Evolutionary conservation across 2,888 invertebrate species (phyloP).

Genomic region (Archips xylosteana): DNA sequence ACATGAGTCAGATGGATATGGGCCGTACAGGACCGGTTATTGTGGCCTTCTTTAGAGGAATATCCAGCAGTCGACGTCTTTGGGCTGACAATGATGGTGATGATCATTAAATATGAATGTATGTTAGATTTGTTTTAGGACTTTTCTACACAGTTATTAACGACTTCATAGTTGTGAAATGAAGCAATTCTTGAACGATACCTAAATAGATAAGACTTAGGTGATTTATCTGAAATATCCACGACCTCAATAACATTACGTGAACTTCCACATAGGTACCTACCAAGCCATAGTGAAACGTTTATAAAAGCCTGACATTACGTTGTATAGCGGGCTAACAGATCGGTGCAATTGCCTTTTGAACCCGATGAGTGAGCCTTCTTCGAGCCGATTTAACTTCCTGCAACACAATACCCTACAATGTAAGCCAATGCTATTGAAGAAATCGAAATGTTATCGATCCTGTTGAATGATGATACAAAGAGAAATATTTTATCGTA

Average conservation of each 20-base stretch:
- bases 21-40: no score
- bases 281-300: background rate
- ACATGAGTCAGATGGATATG: no score
- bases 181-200: background rate
- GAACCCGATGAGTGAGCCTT: conserved; percentile 83
- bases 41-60: no score
- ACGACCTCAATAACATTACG: background rate
- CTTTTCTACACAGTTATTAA: no score
- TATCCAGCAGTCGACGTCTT: no score
- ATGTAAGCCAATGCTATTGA: background rate
- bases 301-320: conserved; percentile 59
- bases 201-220: background rate
- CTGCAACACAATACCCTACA: conserved; percentile 6
- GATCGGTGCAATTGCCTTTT: conserved; percentile 77
- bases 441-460: background rate
- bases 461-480: no score
- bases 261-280: background rate
- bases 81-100: no score
- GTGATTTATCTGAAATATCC: background rate
- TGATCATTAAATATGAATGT: no score
- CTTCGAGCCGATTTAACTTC: conserved; percentile 53
- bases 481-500: background rate
- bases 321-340: conserved; percentile 56
- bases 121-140: no score
- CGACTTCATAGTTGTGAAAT: no score